These are phyloP conservation scores for Crocidura indochinensis DNA, from an alignment of 2,797 vertebrate species.

Conservation along the genomic window DNA sequence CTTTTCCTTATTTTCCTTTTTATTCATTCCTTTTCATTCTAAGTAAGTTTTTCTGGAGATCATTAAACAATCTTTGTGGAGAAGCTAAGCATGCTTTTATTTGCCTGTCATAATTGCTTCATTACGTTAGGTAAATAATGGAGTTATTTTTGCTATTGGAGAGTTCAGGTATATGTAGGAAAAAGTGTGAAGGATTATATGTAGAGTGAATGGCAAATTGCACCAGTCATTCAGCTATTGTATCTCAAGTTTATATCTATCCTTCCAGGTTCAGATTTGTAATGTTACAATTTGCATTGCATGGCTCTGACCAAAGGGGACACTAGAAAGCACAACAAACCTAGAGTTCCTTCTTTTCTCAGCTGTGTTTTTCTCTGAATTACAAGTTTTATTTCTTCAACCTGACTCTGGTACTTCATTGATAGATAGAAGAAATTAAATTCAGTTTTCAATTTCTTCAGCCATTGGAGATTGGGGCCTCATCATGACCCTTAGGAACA, in stretches of 20 bases:
- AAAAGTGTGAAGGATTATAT: neutral
- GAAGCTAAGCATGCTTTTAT: neutral
- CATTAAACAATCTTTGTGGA: neutral
- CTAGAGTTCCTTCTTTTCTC: neutral
- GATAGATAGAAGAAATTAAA: neutral
- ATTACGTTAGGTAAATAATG: neutral
- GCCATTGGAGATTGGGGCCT: neutral
- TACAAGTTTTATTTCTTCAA: neutral
- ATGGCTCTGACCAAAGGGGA: neutral
- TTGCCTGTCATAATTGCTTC: neutral
- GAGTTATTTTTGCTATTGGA: neutral
- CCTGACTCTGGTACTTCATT: neutral
- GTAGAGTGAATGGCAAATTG: neutral
- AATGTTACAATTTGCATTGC: neutral
- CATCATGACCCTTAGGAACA: neutral
- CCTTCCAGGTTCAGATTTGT: neutral
- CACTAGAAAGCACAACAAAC: neutral
- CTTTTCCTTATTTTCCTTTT: slow-evolving; percentile 8
- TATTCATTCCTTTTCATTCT: slow-evolving; percentile 15
- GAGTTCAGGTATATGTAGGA: neutral
- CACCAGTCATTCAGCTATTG: neutral
- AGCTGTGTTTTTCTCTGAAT: neutral
- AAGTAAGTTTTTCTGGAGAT: neutral
- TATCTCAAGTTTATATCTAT: neutral
- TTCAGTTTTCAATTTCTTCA: neutral